Base-by-base conservation (phyloP, 2,888 invertebrate genomes). In the Hoplodrina blanda region DNA sequence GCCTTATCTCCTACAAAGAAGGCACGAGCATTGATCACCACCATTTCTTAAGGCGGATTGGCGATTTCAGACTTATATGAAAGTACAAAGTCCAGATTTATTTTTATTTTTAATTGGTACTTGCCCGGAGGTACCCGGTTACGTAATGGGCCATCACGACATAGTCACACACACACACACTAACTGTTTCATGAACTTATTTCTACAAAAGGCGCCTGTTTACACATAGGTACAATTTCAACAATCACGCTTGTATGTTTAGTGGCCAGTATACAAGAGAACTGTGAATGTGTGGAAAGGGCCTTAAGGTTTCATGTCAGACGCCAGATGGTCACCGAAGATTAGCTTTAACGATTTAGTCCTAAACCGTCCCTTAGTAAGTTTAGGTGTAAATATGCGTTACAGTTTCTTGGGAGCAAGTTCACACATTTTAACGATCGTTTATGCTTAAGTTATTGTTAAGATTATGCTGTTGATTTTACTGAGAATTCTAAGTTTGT, bases 211-310 rank as follows among this genome's bases (percentile, higher is more conserved):
- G 20, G 15, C 19, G 2, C 19, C 25, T 17, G 37, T 54, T 59
- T 19, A 17, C 30, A 60, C 20, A 46, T 69, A 54, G 17, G 17
- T 20, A 41, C n/a, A 52, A 19, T 52, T 56, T 52, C 44, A 33
- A 37, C 44, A 50, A 41, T 17, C 17, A 55, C 49, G 44, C 13
- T 44, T 25, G 25, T 62, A 62, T 54, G 15, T 57, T 74, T 25
- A 68, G 19, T 49, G 19, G n/a, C 49, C 52, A 60, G 52, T 65
- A 10, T 53, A 37, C 49, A 63, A 56, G 37, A n/a, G 64, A 77
- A 60, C 52, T 11, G 64, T 76, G 60, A 70, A 63, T 69, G 70
- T 69, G 77, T 70, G 84, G 83, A 86, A 84, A 82, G 66, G 59
- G 66, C 60, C 69, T 79, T 69, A 60, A 52, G 57, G 37, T 70